A percentile compares a stretch with the other conserved stretches of the same genome.
These are phyloP conservation scores for Poeciliopsis occidentalis DNA, from an alignment of 2,113 vertebrate genomes.

Conservation along the genomic window DNA sequence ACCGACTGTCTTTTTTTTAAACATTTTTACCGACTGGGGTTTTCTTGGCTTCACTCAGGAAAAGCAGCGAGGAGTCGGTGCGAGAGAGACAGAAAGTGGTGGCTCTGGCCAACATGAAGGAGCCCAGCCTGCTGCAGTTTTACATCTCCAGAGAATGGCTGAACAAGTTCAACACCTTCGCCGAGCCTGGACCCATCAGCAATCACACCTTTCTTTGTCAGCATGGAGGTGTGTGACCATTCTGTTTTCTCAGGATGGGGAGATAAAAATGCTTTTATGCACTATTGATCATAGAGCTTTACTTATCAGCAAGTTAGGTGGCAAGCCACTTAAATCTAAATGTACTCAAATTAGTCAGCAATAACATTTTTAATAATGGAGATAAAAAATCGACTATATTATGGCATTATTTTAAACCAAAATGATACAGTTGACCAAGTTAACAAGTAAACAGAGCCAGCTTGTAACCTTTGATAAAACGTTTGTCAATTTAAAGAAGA, in stretches of 20 bases:
- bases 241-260: neutral
- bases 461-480: no score
- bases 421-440: no score
- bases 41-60: conserved; percentile 74
- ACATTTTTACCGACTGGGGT: neutral
- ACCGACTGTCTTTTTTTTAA: neutral
- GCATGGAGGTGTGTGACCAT: conserved; percentile 87
- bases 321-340: no score
- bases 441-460: no score
- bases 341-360: no score
- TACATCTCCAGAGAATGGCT: conserved; percentile 99
- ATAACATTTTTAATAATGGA: no score
- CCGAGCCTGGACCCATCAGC: conserved; percentile 94
- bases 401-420: no score
- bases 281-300: neutral
- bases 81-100: conserved; percentile 95
- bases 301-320: neutral
- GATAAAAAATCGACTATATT: no score
- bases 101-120: conserved; percentile 91
- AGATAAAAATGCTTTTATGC: no score
- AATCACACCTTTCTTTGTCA: conserved; percentile 95
- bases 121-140: conserved; percentile 94
- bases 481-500: no score
- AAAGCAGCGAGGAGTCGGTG: conserved; percentile 93
- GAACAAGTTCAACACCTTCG: conserved; percentile 99